phyloP scores from a whole-genome alignment of 2,797 vertebrate genomes.

The Botia kubotai region DNA sequence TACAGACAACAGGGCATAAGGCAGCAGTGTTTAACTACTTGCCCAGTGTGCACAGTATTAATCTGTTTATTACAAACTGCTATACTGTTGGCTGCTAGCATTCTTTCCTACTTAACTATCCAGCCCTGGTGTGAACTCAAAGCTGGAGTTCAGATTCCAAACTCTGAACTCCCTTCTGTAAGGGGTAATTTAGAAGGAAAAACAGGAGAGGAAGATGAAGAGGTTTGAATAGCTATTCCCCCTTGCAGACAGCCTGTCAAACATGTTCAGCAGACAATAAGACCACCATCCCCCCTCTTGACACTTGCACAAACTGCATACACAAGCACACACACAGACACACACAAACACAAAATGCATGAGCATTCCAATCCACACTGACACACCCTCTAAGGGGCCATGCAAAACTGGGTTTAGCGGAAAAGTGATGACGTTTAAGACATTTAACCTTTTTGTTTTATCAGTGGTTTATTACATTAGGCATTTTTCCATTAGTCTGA shows the following conservation, averaged over 20 bases:
- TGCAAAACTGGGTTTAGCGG: conserved; percentile 20
- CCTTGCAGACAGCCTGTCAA: conserved; percentile 67
- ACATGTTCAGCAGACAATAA: conserved; percentile 73
- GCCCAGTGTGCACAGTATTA: background rate
- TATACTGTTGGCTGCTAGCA: background rate
- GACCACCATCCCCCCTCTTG: conserved; percentile 34
- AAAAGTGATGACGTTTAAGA: background rate
- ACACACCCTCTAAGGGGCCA: conserved; percentile 38
- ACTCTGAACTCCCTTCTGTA: conserved; percentile 53
- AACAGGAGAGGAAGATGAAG: conserved; percentile 46
- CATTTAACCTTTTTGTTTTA: conserved; percentile 8
- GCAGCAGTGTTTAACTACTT: background rate
- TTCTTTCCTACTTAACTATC: conserved; percentile 5
- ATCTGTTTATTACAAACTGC: background rate
- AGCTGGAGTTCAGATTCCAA: conserved; percentile 58
- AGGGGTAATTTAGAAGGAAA: conserved; percentile 54
- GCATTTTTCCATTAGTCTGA: background rate
- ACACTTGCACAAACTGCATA: conserved; percentile 53
- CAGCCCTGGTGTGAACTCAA: conserved; percentile 51
- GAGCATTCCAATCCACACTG: conserved; percentile 31
- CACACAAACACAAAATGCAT: conserved; percentile 45
- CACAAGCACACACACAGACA: conserved; percentile 39
- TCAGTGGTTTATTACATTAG: conserved; percentile 12
- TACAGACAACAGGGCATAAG: conserved; percentile 37
- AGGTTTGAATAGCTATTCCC: conserved; percentile 50